phyloP scores from a whole-genome alignment of 2,113 vertebrate species.

The Caranx ignobilis region DNA sequence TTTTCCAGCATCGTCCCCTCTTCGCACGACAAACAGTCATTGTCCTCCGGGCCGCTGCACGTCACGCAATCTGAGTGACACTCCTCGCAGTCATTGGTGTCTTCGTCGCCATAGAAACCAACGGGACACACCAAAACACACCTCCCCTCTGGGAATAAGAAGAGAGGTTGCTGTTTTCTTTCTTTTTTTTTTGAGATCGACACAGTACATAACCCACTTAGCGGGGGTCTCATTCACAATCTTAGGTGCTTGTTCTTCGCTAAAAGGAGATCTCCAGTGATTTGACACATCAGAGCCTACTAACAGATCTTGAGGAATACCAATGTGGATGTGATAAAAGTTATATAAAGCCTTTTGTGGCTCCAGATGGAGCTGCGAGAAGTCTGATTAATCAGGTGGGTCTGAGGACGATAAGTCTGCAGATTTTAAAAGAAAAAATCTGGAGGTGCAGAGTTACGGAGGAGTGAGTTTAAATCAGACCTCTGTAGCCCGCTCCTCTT shows the following conservation, averaged over 20 bases:
- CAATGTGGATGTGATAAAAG: neutral
- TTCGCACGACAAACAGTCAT: conserved; percentile 85
- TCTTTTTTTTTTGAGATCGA: neutral
- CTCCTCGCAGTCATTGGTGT: conserved; percentile 87
- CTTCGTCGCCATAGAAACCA: conserved; percentile 82
- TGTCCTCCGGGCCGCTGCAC: conserved; percentile 81
- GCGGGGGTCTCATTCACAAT: neutral
- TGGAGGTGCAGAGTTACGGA: too few species aligned
- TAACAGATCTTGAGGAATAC: neutral
- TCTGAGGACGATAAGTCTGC: neutral
- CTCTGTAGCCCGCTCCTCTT: too few species aligned
- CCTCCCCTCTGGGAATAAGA: conserved; percentile 72
- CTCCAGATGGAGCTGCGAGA: neutral
- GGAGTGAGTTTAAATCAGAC: too few species aligned
- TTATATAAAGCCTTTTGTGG: neutral
- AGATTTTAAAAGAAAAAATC: too few species aligned
- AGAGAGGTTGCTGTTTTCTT: neutral
- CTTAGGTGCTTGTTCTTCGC: neutral
- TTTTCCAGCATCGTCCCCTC: conserved; percentile 57
- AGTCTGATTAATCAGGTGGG: neutral
- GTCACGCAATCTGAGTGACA: conserved; percentile 87
- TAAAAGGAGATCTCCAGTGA: neutral
- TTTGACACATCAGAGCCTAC: neutral
- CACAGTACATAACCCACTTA: neutral
- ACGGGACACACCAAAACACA: conserved; percentile 77